Conservation (phyloP, 1,140 invertebrate genomes). For the Magallana ariakensis region DNA sequence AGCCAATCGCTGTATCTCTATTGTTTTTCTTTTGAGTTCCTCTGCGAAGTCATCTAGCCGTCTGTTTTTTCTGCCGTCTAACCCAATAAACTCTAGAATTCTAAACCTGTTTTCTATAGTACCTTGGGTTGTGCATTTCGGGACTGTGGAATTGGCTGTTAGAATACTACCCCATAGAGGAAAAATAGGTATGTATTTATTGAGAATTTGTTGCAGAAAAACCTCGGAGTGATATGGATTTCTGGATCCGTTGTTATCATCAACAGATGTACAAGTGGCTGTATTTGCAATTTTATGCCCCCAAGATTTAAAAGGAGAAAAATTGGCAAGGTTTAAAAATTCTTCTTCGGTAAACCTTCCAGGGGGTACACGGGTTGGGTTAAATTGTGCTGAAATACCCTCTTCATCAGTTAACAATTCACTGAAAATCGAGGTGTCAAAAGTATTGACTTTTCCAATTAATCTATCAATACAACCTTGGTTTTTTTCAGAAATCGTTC, state of each 20-base stretch:
- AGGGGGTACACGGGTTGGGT: not conserved
- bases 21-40: not conserved
- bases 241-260: not conserved
- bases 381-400: not conserved
- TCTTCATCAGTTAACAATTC: not conserved
- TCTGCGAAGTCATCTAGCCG: not conserved
- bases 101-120: not conserved
- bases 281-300: not conserved
- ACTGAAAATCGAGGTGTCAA: not conserved
- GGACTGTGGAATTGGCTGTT: not conserved
- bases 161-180: not conserved
- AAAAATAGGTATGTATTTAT: slow-evolving; percentile 1
- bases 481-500: too few relatives aligned
- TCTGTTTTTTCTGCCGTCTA: not conserved
- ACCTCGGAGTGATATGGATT: not conserved
- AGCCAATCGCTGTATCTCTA: not conserved
- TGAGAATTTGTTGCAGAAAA: not conserved
- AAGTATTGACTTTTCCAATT: not conserved
- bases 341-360: not conserved
- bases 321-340: not conserved
- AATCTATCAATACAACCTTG: not conserved
- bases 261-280: not conserved
- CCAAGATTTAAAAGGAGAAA: not conserved
- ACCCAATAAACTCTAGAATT: not conserved
- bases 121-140: not conserved